These are phyloP conservation scores for Indicator indicator DNA, from an alignment of 2,113 vertebrate genomes.

Conservation along the genomic window DNA sequence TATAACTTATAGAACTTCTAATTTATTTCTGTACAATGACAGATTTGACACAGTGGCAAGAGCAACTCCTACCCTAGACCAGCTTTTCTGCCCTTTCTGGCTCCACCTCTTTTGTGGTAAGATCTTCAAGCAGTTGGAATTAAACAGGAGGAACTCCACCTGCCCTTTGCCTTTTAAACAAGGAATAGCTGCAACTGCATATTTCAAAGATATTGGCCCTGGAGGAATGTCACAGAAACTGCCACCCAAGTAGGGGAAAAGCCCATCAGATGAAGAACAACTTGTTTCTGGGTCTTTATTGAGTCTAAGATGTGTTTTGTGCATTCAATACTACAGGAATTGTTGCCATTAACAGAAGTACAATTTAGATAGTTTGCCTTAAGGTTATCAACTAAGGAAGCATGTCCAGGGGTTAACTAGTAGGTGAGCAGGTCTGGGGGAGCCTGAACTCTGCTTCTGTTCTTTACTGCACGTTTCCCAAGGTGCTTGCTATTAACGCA, in stretches of 20 bases:
- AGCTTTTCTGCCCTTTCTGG: neutral
- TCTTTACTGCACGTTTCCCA: neutral
- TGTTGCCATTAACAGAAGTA: neutral
- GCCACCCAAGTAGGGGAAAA: neutral
- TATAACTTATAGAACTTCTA: neutral
- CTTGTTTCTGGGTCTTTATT: neutral
- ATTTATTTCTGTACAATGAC: neutral
- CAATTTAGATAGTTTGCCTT: neutral
- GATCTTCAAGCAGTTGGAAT: neutral
- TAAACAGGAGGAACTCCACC: neutral
- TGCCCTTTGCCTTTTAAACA: neutral
- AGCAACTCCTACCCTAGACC: neutral
- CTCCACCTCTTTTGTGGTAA: neutral
- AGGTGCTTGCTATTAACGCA: neutral
- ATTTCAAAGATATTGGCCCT: neutral
- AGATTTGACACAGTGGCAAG: accelerated
- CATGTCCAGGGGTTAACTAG: neutral
- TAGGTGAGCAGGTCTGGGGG: neutral
- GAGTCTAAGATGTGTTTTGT: neutral
- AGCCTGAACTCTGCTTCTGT: neutral
- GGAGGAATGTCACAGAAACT: neutral
- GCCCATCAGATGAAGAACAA: neutral
- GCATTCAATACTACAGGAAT: neutral
- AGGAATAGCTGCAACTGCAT: neutral
- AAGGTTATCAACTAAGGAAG: neutral